Conservation (phyloP, 2,888 invertebrate species). For the Agonum fuliginosum region DNA sequence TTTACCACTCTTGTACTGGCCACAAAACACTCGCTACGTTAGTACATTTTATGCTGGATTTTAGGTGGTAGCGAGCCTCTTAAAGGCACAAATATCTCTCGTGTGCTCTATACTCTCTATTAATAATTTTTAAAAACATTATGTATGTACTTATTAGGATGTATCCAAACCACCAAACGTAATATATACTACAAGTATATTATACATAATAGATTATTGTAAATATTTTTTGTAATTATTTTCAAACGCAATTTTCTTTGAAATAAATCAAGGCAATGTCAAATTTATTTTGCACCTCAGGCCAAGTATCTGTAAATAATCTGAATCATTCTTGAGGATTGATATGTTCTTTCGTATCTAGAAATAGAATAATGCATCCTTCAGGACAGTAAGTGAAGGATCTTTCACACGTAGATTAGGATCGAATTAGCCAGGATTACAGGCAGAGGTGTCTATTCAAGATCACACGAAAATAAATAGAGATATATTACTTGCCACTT, state of each 20-base stretch:
- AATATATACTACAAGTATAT: too few relatives aligned
- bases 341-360: neutral
- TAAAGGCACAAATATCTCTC: too few relatives aligned
- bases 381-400: conserved; percentile 4
- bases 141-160: too few relatives aligned
- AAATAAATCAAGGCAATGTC: conserved; percentile 19
- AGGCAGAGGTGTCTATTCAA: conserved; percentile 9
- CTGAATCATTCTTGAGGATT: neutral
- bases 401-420: neutral
- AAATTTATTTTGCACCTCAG: neutral
- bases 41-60: too few relatives aligned
- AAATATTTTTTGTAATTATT: too few relatives aligned
- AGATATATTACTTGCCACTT: neutral
- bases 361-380: conserved; percentile 19
- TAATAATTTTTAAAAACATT: too few relatives aligned
- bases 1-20: too few relatives aligned
- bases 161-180: too few relatives aligned
- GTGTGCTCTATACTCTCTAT: too few relatives aligned
- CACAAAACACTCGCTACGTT: too few relatives aligned
- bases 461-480: neutral
- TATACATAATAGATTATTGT: too few relatives aligned
- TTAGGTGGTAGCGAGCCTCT: too few relatives aligned
- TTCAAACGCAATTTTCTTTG: neutral
- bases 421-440: conserved; percentile 20
- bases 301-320: conserved; percentile 26